Evolutionary conservation across 2,888 invertebrate species (phyloP).

Genomic region (Allacma fusca): DNA sequence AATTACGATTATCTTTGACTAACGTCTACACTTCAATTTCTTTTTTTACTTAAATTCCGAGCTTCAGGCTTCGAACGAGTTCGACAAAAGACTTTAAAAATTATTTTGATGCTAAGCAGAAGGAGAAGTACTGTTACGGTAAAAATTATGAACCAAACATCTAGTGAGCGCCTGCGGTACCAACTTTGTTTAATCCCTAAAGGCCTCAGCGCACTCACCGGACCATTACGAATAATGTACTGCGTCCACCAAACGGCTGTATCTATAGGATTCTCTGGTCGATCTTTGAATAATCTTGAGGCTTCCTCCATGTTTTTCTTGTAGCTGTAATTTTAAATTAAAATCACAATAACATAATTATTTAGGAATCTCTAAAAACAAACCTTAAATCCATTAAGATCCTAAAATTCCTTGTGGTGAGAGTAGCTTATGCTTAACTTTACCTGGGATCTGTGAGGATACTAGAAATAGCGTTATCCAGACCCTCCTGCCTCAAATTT

Average conservation of each 20-base stretch:
- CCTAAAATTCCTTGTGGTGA: background rate
- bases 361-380: background rate
- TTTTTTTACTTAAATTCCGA: no score
- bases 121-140: no score
- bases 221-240: background rate
- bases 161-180: background rate
- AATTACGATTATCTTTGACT: no score
- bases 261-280: background rate
- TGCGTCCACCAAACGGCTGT: background rate
- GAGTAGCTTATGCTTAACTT: background rate
- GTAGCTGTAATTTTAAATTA: background rate
- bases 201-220: background rate
- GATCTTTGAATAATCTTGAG: background rate
- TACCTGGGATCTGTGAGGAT: constrained; percentile 44
- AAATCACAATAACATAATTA: no score
- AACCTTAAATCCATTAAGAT: background rate
- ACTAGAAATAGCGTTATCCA: constrained; percentile 48
- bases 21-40: no score
- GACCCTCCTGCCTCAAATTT: constrained; percentile 41
- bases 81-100: no score
- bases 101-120: no score
- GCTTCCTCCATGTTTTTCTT: background rate
- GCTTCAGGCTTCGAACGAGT: no score
- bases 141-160: constrained; percentile 3
- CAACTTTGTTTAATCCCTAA: background rate